Evolutionary conservation across 2,113 vertebrate genomes (phyloP).

Genomic region (Brevimyrus niger): DNA sequence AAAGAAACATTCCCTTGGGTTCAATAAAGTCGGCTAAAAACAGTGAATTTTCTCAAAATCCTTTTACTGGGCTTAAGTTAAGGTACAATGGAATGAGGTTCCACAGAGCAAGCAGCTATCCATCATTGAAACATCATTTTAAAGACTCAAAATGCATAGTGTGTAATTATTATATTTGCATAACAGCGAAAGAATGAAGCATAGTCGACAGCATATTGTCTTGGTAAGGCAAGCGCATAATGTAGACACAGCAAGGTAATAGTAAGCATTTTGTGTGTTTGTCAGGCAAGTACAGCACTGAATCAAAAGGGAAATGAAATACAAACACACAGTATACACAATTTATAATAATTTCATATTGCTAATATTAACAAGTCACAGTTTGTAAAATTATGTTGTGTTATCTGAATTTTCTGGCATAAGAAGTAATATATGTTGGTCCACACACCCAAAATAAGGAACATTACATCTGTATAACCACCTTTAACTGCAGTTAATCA

Average conservation of each 20-base stretch:
- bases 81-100: not conserved
- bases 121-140: not conserved
- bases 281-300: not conserved
- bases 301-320: not conserved
- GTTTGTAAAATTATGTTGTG: not conserved
- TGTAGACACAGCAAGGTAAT: not conserved
- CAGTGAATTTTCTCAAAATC: not conserved
- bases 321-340: not conserved
- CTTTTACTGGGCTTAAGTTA: not conserved
- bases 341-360: not conserved
- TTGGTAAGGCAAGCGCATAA: not conserved
- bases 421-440: not conserved
- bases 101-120: not conserved
- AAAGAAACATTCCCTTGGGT: not conserved
- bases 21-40: not conserved
- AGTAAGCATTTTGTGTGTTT: not conserved
- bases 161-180: not conserved
- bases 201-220: not conserved
- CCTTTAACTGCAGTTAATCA: not conserved
- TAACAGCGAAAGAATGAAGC: not conserved
- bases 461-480: not conserved
- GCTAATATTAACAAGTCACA: not conserved
- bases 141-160: not conserved
- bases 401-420: not conserved
- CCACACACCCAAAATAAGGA: not conserved